These are phyloP conservation scores for Scaptodrosophila lebanonensis DNA, from an alignment of 1,140 invertebrate genomes.

Conservation along the genomic window DNA sequence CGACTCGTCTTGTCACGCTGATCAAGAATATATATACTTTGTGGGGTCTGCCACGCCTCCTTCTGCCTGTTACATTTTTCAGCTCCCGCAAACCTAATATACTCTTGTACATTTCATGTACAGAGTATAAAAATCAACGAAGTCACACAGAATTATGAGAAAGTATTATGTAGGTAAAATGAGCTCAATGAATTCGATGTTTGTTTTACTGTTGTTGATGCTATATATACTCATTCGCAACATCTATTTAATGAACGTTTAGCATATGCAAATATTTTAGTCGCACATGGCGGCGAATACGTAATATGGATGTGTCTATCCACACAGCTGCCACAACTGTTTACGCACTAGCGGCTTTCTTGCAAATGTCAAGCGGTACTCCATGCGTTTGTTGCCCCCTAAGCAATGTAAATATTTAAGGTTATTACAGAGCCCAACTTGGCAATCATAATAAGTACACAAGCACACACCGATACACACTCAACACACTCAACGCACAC, in stretches of 20 bases:
- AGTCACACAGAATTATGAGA: too few species aligned
- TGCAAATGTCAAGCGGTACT: slow-evolving; percentile 24
- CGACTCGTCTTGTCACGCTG: too few species aligned
- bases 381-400: slow-evolving; percentile 8
- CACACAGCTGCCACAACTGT: slow-evolving; percentile 1
- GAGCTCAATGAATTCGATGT: too few species aligned
- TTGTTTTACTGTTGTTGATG: too few species aligned
- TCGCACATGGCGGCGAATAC: slow-evolving; percentile 49
- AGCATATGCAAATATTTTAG: slow-evolving; percentile 65
- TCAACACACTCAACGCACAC: too few species aligned
- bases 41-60: too few species aligned
- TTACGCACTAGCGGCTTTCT: slow-evolving; percentile 23
- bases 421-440: slow-evolving; percentile 33
- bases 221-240: background rate
- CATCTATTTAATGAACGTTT: slow-evolving; percentile 5
- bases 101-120: too few species aligned
- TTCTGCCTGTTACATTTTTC: too few species aligned
- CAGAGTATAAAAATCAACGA: too few species aligned
- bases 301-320: slow-evolving; percentile 37
- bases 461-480: slow-evolving; percentile 25
- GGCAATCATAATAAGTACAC: slow-evolving; percentile 42
- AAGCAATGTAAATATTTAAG: slow-evolving; percentile 60
- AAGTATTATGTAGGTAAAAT: too few species aligned
- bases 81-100: too few species aligned
- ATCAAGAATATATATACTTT: too few species aligned